Base-by-base conservation (phyloP, 2,797 vertebrate species). In the Balearica regulorum region DNA sequence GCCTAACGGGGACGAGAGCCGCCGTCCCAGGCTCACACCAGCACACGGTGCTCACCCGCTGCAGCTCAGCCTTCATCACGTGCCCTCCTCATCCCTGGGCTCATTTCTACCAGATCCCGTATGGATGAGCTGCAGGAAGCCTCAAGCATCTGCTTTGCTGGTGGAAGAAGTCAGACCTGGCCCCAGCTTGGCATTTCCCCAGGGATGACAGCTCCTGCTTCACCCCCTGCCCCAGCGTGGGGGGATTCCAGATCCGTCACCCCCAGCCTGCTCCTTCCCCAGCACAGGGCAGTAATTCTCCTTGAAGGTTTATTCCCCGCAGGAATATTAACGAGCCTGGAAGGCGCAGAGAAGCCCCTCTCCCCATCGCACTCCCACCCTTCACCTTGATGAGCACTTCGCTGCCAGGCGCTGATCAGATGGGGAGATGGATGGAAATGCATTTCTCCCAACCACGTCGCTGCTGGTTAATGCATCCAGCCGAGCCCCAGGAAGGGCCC, bases 21-120 rank as follows among this genome's bases (percentile, higher is more conserved):
- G 2, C 25, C 5, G 1, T 33, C 69, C 84, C 89, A 55, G 68
- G 29, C 29, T 18, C 49, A 12, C 73, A 37, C 61, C 83, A 54
- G 78, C 17, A 13, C 35, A 0, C 26, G 0, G 25, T 3, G 0
- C 20, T 60, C 41, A 2, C 21, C 48, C 1, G 1, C 49, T 35
- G 48, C 14, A 8, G 81, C 65, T 49, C 77, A n/a, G 78, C 66
- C 87, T 57, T 20, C 15, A 0, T 22, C 44, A 10, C 1, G 0
- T 4, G 2, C 19, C 44, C 13, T 75, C 33, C 53, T n/a, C 57
- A 2, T 16, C 80, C 33, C 79, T 1, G 0, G 53, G n/a, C 43
- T 55, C 35, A 0, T 5, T 39, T 11, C 66, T 31, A 10, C 51
- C 61, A 3, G 7, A 5, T 37, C 29, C 57, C 33, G 0, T 1